Evolutionary conservation across 2,888 invertebrate species (phyloP).

Genomic region (Tachina lurida): DNA sequence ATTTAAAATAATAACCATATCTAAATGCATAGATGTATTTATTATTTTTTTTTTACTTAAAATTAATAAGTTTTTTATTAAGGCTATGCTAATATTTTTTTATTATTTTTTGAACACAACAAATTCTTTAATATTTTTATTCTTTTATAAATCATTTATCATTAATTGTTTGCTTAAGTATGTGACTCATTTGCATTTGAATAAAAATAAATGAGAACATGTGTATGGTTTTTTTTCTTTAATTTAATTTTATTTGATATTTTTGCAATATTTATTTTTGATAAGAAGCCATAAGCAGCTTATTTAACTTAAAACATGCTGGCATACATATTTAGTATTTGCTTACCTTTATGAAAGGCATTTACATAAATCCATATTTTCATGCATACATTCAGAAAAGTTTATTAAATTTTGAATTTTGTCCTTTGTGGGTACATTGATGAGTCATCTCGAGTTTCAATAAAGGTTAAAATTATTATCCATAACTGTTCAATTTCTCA

Average conservation of each 20-base stretch:
- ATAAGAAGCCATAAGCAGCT: slow-evolving; percentile 34
- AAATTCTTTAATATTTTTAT: slow-evolving; percentile 4
- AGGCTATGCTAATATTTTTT: slow-evolving; percentile 53
- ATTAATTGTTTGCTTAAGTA: slow-evolving; percentile 47
- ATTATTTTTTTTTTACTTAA: neutral
- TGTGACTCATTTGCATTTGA: slow-evolving; percentile 64
- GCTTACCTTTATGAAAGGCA: neutral
- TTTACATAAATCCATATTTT: no score
- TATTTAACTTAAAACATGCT: neutral
- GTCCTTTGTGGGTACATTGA: no score
- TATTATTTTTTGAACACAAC: slow-evolving; percentile 1
- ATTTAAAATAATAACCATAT: slow-evolving; percentile 30
- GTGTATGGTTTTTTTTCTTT: slow-evolving; percentile 20
- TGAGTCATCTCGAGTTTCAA: no score
- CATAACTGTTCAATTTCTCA: no score
- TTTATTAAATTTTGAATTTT: no score
- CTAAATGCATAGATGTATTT: no score
- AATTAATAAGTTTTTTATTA: slow-evolving; percentile 25
- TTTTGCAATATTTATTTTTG: slow-evolving; percentile 25
- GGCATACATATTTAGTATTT: neutral
- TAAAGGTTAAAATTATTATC: no score
- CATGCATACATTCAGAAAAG: no score
- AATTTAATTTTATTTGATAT: neutral
- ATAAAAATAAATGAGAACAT: slow-evolving; percentile 26
- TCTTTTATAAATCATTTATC: slow-evolving; percentile 64